Evolutionary conservation across 2,888 invertebrate genomes (phyloP).

Genomic region (Brenthis ino): DNA sequence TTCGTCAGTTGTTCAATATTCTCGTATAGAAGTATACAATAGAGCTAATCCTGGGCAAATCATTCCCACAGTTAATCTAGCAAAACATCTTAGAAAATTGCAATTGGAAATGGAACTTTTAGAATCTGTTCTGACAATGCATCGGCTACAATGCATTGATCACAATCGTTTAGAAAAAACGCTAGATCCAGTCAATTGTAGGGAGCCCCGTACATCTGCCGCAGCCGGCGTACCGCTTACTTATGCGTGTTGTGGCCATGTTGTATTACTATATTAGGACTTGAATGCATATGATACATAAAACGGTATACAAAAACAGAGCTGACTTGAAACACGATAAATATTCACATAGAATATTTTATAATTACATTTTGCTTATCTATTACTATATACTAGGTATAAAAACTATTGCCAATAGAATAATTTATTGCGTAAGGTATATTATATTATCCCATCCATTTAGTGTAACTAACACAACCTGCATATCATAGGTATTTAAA

Average conservation of each 20-base stretch:
- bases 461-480: too few relatives aligned
- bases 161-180: slow-evolving; percentile 72
- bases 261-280: background rate
- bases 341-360: too few relatives aligned
- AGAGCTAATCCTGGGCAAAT: slow-evolving; percentile 54
- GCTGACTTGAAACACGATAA: too few relatives aligned
- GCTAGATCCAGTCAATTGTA: slow-evolving; percentile 69
- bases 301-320: too few relatives aligned
- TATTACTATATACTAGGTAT: too few relatives aligned
- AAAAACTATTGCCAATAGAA: too few relatives aligned
- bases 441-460: too few relatives aligned
- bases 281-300: too few relatives aligned
- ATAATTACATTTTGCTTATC: too few relatives aligned
- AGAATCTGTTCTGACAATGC: slow-evolving; percentile 65
- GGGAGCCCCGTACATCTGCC: slow-evolving; percentile 69
- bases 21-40: slow-evolving; percentile 43
- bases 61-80: slow-evolving; percentile 67
- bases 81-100: slow-evolving; percentile 46
- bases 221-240: slow-evolving; percentile 58
- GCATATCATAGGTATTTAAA: background rate
- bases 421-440: too few relatives aligned
- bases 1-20: slow-evolving; percentile 23
- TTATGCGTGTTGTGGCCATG: slow-evolving; percentile 23
- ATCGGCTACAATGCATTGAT: slow-evolving; percentile 64
- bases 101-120: slow-evolving; percentile 66